Percentiles rank a stretch among this genome's conserved stretches.
Conservation (phyloP, 2,797 vertebrate genomes). For the Myoxocephalus aenaeus region DNA sequence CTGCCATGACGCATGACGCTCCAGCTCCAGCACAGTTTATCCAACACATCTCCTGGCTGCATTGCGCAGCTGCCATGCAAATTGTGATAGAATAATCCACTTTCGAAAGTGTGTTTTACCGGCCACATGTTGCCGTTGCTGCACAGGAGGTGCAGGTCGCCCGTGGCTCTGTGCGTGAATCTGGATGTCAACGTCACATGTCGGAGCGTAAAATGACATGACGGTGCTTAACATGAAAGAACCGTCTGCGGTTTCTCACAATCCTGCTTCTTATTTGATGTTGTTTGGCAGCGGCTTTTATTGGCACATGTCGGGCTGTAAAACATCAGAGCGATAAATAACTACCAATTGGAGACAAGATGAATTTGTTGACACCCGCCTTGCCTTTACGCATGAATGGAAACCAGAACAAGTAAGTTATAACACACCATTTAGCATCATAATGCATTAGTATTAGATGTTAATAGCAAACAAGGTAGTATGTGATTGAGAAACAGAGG, state of each 20-base stretch:
- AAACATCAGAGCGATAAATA: constrained; percentile 42
- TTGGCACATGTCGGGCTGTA: constrained; percentile 34
- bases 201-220: constrained; percentile 45
- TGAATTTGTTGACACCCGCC: background rate
- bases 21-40: background rate
- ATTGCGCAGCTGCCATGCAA: background rate
- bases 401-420: background rate
- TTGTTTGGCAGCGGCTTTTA: constrained; percentile 35
- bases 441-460: constrained; percentile 17
- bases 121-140: constrained; percentile 13
- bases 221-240: constrained; percentile 19
- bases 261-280: constrained; percentile 15
- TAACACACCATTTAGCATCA: background rate
- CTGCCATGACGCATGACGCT: background rate
- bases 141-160: constrained; percentile 21
- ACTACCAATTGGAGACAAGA: constrained; percentile 15
- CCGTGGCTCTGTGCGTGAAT: constrained; percentile 29
- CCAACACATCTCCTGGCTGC: background rate
- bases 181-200: constrained; percentile 4
- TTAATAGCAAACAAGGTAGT: constrained; percentile 27
- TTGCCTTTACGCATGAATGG: background rate
- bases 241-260: constrained; percentile 67
- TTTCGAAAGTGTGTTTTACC: background rate
- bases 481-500: constrained; percentile 5
- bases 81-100: background rate